Percentiles rank a stretch among this genome's conserved stretches.
Conservation (phyloP, 1,140 invertebrate genomes). For the Rhagoletis pomonella region DNA sequence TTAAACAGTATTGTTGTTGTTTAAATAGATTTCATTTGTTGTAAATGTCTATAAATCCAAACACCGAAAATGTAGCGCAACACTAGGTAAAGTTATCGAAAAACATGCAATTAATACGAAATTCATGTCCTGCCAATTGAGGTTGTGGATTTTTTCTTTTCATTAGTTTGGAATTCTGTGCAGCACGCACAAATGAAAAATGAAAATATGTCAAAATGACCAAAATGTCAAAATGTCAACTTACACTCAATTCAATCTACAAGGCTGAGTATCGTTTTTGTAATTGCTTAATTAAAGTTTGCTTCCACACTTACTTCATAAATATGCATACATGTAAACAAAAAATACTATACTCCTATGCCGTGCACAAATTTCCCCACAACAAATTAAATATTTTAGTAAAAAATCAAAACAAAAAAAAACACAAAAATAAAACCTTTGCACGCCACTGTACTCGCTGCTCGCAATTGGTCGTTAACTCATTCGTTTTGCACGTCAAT, state of each 20-base stretch:
- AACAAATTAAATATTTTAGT: not conserved
- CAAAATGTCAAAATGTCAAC: not conserved
- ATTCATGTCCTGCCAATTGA: constrained; percentile 4
- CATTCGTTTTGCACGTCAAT: constrained; percentile 49
- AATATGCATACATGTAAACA: not conserved
- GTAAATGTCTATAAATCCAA: constrained; percentile 9
- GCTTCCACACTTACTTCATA: not conserved
- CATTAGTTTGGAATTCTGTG: not conserved
- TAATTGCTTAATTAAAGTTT: constrained; percentile 17
- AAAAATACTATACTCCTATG: not conserved
- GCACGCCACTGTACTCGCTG: constrained; percentile 40
- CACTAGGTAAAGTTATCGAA: constrained; percentile 24
- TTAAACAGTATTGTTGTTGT: constrained; percentile 48
- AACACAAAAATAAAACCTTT: not conserved
- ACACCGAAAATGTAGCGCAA: not conserved
- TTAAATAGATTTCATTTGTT: constrained; percentile 30
- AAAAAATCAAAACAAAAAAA: not conserved
- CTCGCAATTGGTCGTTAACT: constrained; percentile 15
- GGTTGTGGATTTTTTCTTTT: not conserved
- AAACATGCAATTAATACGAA: constrained; percentile 15
- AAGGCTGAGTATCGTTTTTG: not conserved
- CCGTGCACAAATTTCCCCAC: constrained; percentile 19
- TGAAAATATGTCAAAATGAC: not conserved
- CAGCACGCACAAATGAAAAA: constrained; percentile 1
- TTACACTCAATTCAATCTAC: not conserved